These are phyloP conservation scores for Pseudomyrmex cubaensis DNA, from an alignment of 1,140 invertebrate genomes.

Conservation along the genomic window DNA sequence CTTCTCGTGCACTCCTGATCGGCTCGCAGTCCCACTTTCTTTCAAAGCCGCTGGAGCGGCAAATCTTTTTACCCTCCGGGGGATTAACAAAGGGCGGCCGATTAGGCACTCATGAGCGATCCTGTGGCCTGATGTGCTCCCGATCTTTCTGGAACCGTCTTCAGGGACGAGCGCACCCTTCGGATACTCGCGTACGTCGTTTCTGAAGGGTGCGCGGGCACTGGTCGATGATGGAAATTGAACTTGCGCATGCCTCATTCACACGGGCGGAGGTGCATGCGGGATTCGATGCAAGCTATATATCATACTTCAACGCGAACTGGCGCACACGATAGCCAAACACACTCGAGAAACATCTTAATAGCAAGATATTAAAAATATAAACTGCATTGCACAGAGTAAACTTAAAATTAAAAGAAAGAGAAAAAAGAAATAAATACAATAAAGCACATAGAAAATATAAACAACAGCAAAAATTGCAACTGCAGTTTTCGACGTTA, in stretches of 20 bases:
- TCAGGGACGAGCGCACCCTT: constrained; percentile 55
- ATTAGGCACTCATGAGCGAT: constrained; percentile 80
- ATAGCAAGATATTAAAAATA: too few species aligned
- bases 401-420: too few species aligned
- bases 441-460: neutral
- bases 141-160: constrained; percentile 68
- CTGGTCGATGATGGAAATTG: constrained; percentile 31
- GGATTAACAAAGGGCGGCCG: constrained; percentile 83
- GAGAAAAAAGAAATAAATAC: too few species aligned
- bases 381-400: too few species aligned
- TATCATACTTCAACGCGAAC: neutral
- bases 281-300: neutral
- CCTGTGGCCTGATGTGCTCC: constrained; percentile 62
- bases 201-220: neutral
- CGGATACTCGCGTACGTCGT: constrained; percentile 50
- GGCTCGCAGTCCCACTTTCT: constrained; percentile 79
- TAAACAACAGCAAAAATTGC: neutral
- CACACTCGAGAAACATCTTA: neutral
- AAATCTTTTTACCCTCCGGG: constrained; percentile 82
- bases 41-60: constrained; percentile 82
- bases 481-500: neutral
- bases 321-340: neutral
- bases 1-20: constrained; percentile 77
- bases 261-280: neutral
- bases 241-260: constrained; percentile 7